Percentiles rank a stretch among this genome's conserved stretches.
phyloP scores from a whole-genome alignment of 2,888 invertebrate genomes.

The Eristalis arbustorum region DNA sequence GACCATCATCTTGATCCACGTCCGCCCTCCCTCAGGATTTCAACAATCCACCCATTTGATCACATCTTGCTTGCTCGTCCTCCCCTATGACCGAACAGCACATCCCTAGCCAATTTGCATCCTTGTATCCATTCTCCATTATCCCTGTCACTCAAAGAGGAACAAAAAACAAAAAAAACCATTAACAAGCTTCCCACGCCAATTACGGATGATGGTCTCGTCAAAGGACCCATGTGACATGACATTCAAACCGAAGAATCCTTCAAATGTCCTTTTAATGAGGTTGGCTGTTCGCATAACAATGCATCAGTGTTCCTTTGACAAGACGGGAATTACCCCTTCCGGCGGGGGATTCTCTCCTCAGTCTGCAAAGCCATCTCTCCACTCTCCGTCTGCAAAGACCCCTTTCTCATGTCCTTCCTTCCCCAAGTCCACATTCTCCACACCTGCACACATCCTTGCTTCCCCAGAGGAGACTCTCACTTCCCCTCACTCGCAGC shows the following conservation, averaged over 20 bases:
- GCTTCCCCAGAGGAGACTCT: background rate
- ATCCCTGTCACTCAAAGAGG: background rate
- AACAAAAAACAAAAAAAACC: too few relatives aligned
- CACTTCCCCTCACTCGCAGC: constrained; percentile 16
- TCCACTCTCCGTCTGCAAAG: background rate
- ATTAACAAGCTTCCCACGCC: background rate
- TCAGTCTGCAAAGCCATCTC: background rate
- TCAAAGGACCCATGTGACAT: background rate
- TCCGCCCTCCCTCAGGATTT: background rate
- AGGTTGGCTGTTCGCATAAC: background rate
- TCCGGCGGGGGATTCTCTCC: background rate
- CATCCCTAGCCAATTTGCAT: background rate
- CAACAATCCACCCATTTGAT: background rate
- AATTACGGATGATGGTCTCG: background rate
- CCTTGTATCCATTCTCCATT: background rate
- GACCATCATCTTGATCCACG: too few relatives aligned
- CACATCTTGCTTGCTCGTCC: background rate
- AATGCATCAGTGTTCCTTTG: background rate
- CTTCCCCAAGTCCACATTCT: background rate
- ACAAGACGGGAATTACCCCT: background rate
- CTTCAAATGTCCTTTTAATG: constrained; percentile 1
- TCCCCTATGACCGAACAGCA: background rate
- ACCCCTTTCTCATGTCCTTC: too few relatives aligned
- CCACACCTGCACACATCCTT: background rate
- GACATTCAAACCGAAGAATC: background rate